A percentile compares a stretch with the other conserved stretches of the same genome.
These are phyloP conservation scores for Tretioscincus oriximinensis DNA, from an alignment of 2,113 vertebrate species.

Conservation along the genomic window DNA sequence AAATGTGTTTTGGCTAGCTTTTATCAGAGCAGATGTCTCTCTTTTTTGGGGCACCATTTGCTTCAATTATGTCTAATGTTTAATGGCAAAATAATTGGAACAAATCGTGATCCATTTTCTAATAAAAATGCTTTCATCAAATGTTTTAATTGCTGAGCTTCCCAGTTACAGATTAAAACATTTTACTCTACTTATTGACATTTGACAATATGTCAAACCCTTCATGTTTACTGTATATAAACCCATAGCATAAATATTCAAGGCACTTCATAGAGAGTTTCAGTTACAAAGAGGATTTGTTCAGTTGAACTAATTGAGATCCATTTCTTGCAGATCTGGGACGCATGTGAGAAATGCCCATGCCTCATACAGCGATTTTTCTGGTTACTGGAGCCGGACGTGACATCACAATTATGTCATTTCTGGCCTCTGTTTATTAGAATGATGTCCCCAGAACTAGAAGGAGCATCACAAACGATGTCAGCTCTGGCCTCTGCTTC, in stretches of 20 bases:
- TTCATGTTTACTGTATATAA: slow-evolving; percentile 34
- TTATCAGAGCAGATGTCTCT: slow-evolving; percentile 60
- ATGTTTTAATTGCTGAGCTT: slow-evolving; percentile 58
- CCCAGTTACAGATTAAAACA: slow-evolving; percentile 23
- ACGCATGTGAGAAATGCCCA: no score
- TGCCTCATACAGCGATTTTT: no score
- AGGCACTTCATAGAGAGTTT: not conserved
- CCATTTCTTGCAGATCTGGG: not conserved
- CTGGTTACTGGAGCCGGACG: no score
- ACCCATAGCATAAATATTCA: slow-evolving; percentile 29
- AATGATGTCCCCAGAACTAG: no score
- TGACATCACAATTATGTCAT: no score
- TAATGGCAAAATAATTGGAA: slow-evolving; percentile 65
- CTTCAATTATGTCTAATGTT: slow-evolving; percentile 67
- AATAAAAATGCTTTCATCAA: slow-evolving; percentile 62
- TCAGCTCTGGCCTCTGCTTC: no score
- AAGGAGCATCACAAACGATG: no score
- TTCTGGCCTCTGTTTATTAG: no score
- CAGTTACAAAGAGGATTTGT: no score
- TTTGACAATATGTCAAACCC: slow-evolving; percentile 41
- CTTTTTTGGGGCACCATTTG: slow-evolving; percentile 61
- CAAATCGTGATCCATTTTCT: slow-evolving; percentile 61
- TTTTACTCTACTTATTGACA: slow-evolving; percentile 60
- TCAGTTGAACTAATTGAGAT: not conserved
- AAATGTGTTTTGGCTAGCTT: slow-evolving; percentile 59